Percentiles rank a stretch among this genome's conserved stretches.
These are phyloP conservation scores for Malacosoma neustria DNA, from an alignment of 2,888 invertebrate species.

Conservation along the genomic window DNA sequence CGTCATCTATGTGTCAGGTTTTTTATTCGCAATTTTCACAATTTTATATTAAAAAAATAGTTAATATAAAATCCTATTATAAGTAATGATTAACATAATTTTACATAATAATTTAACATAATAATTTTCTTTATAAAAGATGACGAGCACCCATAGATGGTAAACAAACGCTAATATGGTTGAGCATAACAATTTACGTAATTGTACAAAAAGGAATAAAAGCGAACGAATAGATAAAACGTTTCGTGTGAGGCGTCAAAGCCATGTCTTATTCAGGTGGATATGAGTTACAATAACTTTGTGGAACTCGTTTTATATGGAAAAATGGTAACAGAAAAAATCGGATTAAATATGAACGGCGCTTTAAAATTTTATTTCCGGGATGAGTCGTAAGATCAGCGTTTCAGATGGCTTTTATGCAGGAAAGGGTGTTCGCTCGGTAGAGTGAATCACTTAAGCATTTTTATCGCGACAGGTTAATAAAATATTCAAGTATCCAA, in stretches of 20 bases:
- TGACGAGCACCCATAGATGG: neutral
- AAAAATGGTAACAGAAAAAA: constrained; percentile 18
- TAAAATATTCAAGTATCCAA: constrained; percentile 41
- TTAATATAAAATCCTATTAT: no score
- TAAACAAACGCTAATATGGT: constrained; percentile 7
- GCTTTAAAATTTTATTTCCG: constrained; percentile 18
- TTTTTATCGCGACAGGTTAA: constrained; percentile 38
- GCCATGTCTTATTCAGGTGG: constrained; percentile 21
- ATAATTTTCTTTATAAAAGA: no score
- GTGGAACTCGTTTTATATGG: constrained; percentile 7
- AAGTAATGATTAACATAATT: no score
- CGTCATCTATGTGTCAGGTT: no score
- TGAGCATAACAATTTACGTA: constrained; percentile 27
- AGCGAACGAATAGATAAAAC: constrained; percentile 19
- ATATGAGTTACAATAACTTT: constrained; percentile 11
- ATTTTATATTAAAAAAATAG: no score
- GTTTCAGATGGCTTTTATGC: constrained; percentile 30
- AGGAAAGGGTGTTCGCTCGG: constrained; percentile 32
- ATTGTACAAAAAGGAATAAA: constrained; percentile 30
- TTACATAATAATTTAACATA: no score
- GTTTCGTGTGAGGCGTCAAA: constrained; percentile 18
- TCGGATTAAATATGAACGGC: constrained; percentile 17
- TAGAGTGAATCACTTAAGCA: constrained; percentile 29
- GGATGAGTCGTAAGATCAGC: constrained; percentile 24
- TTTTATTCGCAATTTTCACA: no score